Conservation (phyloP, 2,113 vertebrate species). For the Lepus europaeus region DNA sequence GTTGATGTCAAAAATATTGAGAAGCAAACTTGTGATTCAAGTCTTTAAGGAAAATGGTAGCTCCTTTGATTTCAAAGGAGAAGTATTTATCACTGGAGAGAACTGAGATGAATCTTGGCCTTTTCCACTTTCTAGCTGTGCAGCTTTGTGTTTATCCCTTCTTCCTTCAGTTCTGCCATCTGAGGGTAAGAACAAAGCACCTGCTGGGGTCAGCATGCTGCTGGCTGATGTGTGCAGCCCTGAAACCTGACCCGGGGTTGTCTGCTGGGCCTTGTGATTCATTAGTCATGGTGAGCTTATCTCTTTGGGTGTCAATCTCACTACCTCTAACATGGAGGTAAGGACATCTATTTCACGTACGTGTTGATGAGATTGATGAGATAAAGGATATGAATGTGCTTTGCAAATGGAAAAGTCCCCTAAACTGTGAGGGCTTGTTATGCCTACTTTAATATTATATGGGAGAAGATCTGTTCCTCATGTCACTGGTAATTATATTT, state of each 20-base stretch:
- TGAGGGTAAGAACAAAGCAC: not conserved
- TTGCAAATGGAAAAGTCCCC: not conserved
- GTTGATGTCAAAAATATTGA: not conserved
- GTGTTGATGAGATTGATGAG: not conserved
- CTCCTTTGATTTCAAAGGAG: not conserved
- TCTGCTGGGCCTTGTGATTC: not conserved
- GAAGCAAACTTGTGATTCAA: not conserved
- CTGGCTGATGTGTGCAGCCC: not conserved
- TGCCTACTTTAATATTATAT: not conserved
- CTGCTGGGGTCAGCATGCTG: too few relatives aligned
- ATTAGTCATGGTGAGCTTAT: rapidly evolving
- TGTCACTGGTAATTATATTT: not conserved
- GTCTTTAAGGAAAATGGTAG: not conserved
- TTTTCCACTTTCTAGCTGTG: not conserved
- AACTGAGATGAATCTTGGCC: not conserved
- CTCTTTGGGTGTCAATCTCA: not conserved
- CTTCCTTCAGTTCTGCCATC: not conserved
- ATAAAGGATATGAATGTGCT: not conserved
- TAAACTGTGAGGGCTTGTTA: not conserved
- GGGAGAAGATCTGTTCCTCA: not conserved
- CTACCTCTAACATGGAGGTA: too few relatives aligned
- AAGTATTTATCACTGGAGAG: not conserved
- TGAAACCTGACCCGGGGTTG: not conserved
- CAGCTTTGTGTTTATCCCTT: not conserved
- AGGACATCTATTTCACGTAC: not conserved